These are phyloP conservation scores for Allobates femoralis DNA, from an alignment of 2,797 vertebrate genomes.

Conservation along the genomic window DNA sequence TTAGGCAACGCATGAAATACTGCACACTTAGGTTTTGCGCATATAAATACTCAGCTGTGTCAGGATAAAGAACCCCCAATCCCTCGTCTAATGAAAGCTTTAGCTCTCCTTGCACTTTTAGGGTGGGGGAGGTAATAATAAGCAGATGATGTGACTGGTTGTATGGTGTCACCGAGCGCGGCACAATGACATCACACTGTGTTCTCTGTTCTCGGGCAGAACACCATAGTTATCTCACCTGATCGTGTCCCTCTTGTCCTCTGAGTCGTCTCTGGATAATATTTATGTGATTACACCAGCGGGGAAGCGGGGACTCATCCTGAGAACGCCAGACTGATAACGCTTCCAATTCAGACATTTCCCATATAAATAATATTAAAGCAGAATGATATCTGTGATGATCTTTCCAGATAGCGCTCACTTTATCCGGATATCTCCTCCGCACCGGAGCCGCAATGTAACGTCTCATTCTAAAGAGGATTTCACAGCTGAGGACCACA, in stretches of 20 bases:
- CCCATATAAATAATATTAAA: background rate
- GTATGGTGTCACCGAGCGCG: background rate
- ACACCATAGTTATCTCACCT: conserved; percentile 38
- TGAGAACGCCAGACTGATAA: conserved; percentile 22
- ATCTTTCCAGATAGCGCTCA: background rate
- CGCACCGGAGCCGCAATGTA: too few relatives aligned
- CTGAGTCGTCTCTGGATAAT: conserved; percentile 8
- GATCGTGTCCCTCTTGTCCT: conserved; percentile 19
- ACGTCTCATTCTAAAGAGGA: too few relatives aligned
- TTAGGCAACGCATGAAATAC: too few relatives aligned
- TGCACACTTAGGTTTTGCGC: too few relatives aligned
- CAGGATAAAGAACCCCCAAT: too few relatives aligned
- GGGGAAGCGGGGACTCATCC: conserved; percentile 8
- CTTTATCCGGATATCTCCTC: background rate
- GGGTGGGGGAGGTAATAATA: too few relatives aligned
- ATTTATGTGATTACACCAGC: conserved; percentile 46
- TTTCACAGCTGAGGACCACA: too few relatives aligned
- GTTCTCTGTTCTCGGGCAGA: background rate
- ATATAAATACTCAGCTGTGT: too few relatives aligned
- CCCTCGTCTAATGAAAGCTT: too few relatives aligned
- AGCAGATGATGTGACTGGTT: too few relatives aligned
- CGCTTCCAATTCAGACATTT: background rate
- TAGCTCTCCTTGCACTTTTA: too few relatives aligned
- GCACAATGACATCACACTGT: conserved; percentile 7
- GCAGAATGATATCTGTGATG: background rate